Evolutionary conservation across 2,888 invertebrate genomes (phyloP).

Genomic region (Scaptomyza polygonia): DNA sequence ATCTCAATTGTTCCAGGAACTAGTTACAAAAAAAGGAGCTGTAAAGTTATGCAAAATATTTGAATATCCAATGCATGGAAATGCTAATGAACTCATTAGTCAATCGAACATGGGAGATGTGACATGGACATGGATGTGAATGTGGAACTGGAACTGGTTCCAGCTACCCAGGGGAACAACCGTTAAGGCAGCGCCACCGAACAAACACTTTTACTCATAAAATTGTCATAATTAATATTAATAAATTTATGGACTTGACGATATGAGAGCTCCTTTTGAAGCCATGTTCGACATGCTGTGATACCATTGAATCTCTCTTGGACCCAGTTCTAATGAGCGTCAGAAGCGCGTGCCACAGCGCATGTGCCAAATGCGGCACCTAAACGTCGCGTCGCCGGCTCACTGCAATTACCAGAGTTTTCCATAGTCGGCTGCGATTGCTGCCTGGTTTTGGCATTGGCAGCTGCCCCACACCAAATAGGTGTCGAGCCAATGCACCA

Average conservation of each 20-base stretch:
- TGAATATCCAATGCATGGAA: conserved; percentile 40
- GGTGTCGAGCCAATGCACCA: conserved; percentile 47
- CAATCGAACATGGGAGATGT: conserved; percentile 21
- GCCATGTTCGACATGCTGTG: conserved; percentile 38
- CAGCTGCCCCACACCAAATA: conserved; percentile 61
- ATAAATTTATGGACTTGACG: conserved; percentile 63
- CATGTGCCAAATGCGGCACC: conserved; percentile 68
- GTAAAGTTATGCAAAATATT: conserved; percentile 31
- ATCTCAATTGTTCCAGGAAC: conserved; percentile 34
- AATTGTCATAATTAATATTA: conserved; percentile 78
- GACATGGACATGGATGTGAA: conserved; percentile 5
- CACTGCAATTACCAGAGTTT: conserved; percentile 71
- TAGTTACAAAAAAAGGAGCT: conserved; percentile 1
- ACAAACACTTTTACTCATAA: conserved; percentile 72
- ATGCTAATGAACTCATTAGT: conserved; percentile 62
- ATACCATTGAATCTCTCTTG: conserved; percentile 27
- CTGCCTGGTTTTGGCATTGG: conserved; percentile 49
- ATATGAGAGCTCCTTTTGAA: conserved; percentile 44
- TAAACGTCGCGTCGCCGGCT: conserved; percentile 33
- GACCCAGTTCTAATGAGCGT: conserved; percentile 64
- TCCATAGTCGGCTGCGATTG: conserved; percentile 64
- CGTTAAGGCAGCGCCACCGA: conserved; percentile 41
- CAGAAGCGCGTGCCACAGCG: conserved; percentile 66
- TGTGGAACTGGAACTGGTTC: conserved; percentile 25
- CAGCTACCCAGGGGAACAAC: conserved; percentile 27